Base-by-base conservation (phyloP, 1,140 invertebrate species). In the Drosophila seguyi region DNA sequence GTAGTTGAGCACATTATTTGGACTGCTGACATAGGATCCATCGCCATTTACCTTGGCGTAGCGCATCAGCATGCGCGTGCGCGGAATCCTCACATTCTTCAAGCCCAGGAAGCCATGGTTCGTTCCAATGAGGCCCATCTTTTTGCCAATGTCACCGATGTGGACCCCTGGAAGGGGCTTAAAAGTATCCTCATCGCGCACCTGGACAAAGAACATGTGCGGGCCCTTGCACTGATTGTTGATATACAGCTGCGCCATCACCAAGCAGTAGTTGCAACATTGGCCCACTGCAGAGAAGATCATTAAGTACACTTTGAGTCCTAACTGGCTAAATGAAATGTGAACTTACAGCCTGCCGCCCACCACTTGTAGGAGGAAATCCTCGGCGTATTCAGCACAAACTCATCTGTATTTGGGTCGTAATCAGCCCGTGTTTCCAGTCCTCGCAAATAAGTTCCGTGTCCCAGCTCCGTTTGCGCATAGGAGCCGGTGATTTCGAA, bases 281-380 rank as follows among this genome's bases (percentile, higher is more conserved):
- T 99, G 98, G 6, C 97, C 98, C 94, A 99, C 97, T 97, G 41
- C 4, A 44, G 31, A 13, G 2, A 4, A 13, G 25, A 38, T 18
- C 10, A 6, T 45, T 18, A 18, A 5, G n/a, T 42, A 6, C 11
- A 16, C 13, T 0, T 10, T 20, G 20, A n/a, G 16, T 0, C 7
- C n/a, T 2, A 20, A 11, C 3, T 20, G 18, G 4, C 4, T 22
- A 4, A 8, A 20, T 2, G 20, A 4, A 13, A 4, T 18, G 14
- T 0, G 14, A 36, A 96, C 96, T 96, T 93, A 98, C 97, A 94
- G 93, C 96, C 96, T 65, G 97, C 97, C 29, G 97, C 97, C 97
- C 97, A 99, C 96, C 97, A 99, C 93, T 99, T 99, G 84, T 97
- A 98, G 0, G 98, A 95, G 0, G 97, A 97, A 18, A 98, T 93